Evolutionary conservation across 2,888 invertebrate species (phyloP).

Genomic region (Synergus itoensis): DNA sequence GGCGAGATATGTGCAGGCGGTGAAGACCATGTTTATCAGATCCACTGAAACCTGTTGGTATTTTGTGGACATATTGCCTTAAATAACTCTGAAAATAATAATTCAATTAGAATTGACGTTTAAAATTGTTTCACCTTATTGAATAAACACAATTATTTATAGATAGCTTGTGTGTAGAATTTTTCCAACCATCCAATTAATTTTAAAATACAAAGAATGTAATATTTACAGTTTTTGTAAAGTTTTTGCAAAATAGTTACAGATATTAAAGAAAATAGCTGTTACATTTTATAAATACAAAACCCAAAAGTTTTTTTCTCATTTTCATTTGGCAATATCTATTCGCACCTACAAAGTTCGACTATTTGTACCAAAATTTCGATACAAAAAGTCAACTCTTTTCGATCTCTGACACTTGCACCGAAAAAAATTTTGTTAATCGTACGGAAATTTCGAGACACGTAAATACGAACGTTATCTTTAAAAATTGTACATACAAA

Average conservation of each 20-base stretch:
- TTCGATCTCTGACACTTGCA: too few relatives aligned
- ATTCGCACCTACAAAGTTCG: too few relatives aligned
- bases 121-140: not conserved
- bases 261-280: not conserved
- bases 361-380: too few relatives aligned
- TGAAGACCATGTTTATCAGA: conserved; percentile 83
- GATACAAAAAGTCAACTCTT: too few relatives aligned
- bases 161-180: not conserved
- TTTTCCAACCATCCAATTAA: not conserved
- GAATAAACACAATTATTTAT: not conserved
- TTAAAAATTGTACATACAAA: too few relatives aligned
- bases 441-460: too few relatives aligned
- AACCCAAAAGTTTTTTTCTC: too few relatives aligned
- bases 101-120: not conserved
- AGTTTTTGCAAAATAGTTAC: not conserved
- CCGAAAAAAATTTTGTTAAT: too few relatives aligned
- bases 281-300: not conserved
- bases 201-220: not conserved
- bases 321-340: too few relatives aligned
- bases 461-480: too few relatives aligned
- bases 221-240: not conserved
- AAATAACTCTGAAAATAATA: conserved; percentile 56
- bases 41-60: conserved; percentile 85
- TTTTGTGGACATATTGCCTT: conserved; percentile 78
- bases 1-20: conserved; percentile 82